Base-by-base conservation (phyloP, 1,140 invertebrate genomes). In the Caerostris darwini region DNA sequence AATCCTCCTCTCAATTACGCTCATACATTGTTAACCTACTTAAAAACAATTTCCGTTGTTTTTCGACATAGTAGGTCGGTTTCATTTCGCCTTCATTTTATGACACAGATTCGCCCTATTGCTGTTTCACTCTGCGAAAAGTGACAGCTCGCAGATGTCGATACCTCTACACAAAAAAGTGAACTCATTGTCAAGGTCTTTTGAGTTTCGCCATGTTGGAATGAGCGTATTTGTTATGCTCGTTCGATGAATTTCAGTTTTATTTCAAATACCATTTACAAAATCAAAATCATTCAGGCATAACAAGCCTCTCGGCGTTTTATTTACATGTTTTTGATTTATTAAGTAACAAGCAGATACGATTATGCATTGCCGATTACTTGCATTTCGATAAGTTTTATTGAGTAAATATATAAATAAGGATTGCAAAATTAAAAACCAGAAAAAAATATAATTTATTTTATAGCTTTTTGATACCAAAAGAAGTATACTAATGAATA, bases 141-240 rank as follows among this genome's bases (percentile, higher is more conserved):
- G 34, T 14, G 71, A 77, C 71, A 50, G 71, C 53, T 6, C 17
- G 54, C 54, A 56, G 54, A 19, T 83, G 82, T 57, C 57, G 2
- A 34, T 83, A 83, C 82, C n/a, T 12, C 10, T 83, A 17, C 53
- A 56, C 14, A 53, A 83, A 83, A 83, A 12, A 50, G 34, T 34
- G 34, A 50, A 87, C 34, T 50, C 85, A 87, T 87, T 87, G 59
- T 87, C 85, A 87, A 87, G 85, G 85, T 59, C 85, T 14, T 34
- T 3, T 3, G 59, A 87, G 64, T 87, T 87, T 64, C 58, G 85
- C 64, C 85, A 87, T 61, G 71, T 34, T 50, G 34, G 34, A 34
- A 58, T 56, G 19, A 56, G 14, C 54, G 12, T 17, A 8, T 57
- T 57, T n/a, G 57, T 58, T 19, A 17, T 57, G 54, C 57, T n/a